Evolutionary conservation across 1,140 invertebrate species (phyloP), one percentile per base, ranked within the genome.

Genomic region (Drosophila mojavensis): DNA sequence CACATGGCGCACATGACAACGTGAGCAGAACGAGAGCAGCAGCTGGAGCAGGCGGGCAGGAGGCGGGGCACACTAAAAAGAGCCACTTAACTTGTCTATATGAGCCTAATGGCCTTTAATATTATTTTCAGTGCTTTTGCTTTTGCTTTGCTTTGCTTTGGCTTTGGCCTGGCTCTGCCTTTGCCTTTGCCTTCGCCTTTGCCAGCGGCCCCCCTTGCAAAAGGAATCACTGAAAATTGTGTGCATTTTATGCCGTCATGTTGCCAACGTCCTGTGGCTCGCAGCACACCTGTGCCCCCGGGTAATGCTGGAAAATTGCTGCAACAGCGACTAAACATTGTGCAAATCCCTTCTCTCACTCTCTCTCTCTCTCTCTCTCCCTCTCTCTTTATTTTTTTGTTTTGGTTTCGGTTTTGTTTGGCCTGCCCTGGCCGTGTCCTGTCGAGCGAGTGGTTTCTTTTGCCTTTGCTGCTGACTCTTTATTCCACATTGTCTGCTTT

Each of bases 51-150:
- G 7, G 33, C 33, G 30, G 13, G 20, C 36, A 59, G 10, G 36
- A 41, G 58, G 63, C 66, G 62, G 54, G 56, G 63, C 70, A 63
- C 71, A 81, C 79, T 81, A 78, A 81, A 75, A 79, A 77, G 69
- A 91, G 89, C 89, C 89, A 91, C 89, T 91, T 91, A 91, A 85
- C 89, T 91, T 91, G 89, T 91, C 89, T 91, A 89, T 91, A 89
- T 89, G 89, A 85, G 89, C 89, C 84, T 91, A 91, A 91, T 91
- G 89, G 81, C 79, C 89, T 91, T 85, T 91, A 91, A 85, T 91
- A 91, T 91, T 91, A 81, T 88, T 88, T 81, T 91, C 82, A 83
- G 82, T 77, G 78, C 79, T 85, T 66, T 78, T 82, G 67, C 73
- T 82, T 81, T 70, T 70, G 59, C 64, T 59, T 58, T 26, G 10